Conservation (phyloP, 1,140 invertebrate species). For the Tribolium madens region DNA sequence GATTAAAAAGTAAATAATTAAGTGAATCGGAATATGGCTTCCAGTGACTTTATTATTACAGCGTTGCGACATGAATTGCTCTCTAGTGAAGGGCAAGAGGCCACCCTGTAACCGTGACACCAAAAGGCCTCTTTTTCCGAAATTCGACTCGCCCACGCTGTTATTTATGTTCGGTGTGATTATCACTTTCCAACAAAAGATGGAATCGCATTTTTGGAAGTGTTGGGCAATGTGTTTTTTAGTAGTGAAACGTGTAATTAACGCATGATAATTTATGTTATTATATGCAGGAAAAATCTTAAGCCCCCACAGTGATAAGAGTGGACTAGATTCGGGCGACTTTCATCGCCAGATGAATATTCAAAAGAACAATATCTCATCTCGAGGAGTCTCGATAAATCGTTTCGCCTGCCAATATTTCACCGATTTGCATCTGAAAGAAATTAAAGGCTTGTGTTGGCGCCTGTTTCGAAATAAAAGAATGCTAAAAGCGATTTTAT, state of each 20-base stretch:
- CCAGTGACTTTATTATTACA: slow-evolving; percentile 12
- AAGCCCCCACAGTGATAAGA: not conserved
- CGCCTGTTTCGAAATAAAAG: slow-evolving; percentile 19
- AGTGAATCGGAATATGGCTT: slow-evolving; percentile 14
- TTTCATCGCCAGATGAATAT: not conserved
- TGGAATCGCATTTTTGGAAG: slow-evolving; percentile 14
- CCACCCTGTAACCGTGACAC: slow-evolving; percentile 12
- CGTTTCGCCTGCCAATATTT: not conserved
- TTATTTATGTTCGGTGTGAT: slow-evolving; percentile 13
- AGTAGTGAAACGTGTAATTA: slow-evolving; percentile 12
- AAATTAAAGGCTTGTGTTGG: slow-evolving; percentile 6
- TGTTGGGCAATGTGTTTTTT: not conserved
- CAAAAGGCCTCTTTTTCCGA: not conserved
- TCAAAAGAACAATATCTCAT: not conserved
- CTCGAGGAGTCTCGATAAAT: not conserved
- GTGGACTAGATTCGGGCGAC: not conserved
- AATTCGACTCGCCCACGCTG: not conserved
- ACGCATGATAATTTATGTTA: slow-evolving; percentile 31
- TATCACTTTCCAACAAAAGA: slow-evolving; percentile 7
- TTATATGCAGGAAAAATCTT: not conserved
- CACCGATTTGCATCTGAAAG: not conserved
- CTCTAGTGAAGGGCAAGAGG: not conserved
- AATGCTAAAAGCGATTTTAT: slow-evolving; percentile 5
- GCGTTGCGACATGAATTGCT: slow-evolving; percentile 22
- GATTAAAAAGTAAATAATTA: slow-evolving; percentile 35